These are phyloP conservation scores for Chymomyza costata DNA, from an alignment of 1,140 invertebrate species.

Conservation along the genomic window DNA sequence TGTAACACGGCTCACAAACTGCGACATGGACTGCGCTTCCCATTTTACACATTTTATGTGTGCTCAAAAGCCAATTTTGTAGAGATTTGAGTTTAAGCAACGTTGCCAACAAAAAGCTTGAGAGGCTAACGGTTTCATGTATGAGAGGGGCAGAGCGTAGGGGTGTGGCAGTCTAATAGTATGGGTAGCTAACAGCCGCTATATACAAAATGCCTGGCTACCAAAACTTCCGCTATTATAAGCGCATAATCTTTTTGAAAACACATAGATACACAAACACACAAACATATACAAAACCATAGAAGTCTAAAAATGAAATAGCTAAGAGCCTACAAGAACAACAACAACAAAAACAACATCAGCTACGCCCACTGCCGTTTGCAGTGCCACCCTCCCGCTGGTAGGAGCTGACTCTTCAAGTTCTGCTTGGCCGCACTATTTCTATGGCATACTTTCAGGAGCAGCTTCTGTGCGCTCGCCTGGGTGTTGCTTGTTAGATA, in stretches of 20 bases:
- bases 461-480: background rate
- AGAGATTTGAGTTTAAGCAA: conserved; percentile 44
- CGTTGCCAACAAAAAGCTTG: background rate
- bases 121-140: background rate
- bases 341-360: no score
- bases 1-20: conserved; percentile 40
- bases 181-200: background rate
- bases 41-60: conserved; percentile 67
- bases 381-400: no score
- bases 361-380: no score
- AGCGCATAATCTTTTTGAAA: conserved; percentile 68
- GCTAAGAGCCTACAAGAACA: conserved; percentile 45
- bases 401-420: no score
- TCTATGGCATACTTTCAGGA: no score
- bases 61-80: conserved; percentile 72
- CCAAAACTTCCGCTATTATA: conserved; percentile 66
- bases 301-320: conserved; percentile 57
- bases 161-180: background rate
- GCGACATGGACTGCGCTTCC: conserved; percentile 13
- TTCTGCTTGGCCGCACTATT: no score
- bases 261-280: conserved; percentile 35
- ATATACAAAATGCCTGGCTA: conserved; percentile 2
- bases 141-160: background rate
- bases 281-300: conserved; percentile 15
- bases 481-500: conserved; percentile 49